Base-by-base conservation (phyloP, 1,140 invertebrate genomes). In the Agraylea sexmaculata region DNA sequence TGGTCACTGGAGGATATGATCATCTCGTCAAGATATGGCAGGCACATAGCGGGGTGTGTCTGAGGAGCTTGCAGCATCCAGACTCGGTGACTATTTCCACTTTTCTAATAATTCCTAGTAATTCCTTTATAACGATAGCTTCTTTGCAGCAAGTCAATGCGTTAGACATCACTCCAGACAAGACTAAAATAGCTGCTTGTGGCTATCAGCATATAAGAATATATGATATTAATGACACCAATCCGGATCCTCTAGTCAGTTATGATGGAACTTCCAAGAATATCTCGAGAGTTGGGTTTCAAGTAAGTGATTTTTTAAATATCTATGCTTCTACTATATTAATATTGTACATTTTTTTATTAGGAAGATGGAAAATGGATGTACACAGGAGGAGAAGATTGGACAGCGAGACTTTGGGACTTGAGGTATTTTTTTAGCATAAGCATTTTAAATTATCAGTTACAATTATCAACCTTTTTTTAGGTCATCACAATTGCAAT, bases 11-110 rank as follows among this genome's bases (percentile, higher is more conserved):
- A 37, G 88, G 91, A 18, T 97, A 96, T 65, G 93, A 98, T 65
- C 90, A 95, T 53, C 91, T 88, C 0, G 93, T 98, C 28, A 88
- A 95, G 69, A 73, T 98, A 60, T 99, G 95, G 95, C 87, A 96
- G 59, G 86, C 91, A 1, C 85, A 93, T 55, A 92, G 81, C 51
- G 90, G 91, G 20, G 79, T 90, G 43, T 94, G 91, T 61, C 74
- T 87, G 42, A 73, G 85, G 36, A 90, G 86, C 11, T 76, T 92
- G 55, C 86, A 92, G 56, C 90, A 97, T 64, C 77, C 86, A 17
- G 92, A 96, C 56, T 94, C 89, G 46, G 85, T 92, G 83, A 64
- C 59, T 59, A 16, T 28, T 13, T 35, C 31, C 12, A 22, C 21
- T 30, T n/a, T 27, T 17, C 4, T 23, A 23, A 21, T 2, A 2